Base-by-base conservation (phyloP, 1,140 invertebrate species). In the Drosophila arawakana region DNA sequence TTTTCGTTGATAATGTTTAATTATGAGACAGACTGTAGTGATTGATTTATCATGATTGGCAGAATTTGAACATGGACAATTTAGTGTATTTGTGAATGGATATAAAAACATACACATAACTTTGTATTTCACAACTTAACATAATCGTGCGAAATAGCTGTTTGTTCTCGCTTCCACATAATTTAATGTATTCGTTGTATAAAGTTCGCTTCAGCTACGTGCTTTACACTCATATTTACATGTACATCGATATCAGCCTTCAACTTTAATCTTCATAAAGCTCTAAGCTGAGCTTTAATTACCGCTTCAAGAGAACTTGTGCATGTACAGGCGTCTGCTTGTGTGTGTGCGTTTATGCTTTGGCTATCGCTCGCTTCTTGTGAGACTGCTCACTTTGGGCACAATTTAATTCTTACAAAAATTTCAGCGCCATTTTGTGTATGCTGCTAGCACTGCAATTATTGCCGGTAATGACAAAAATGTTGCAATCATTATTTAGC, bases 11-110 rank as follows among this genome's bases (percentile, higher is more conserved):
- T 43, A 60, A 46, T 72, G 52, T 39, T 2, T 68, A 60, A 73
- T 73, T 73, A 49, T 41, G 41, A 30, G 25, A 15, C 11, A 58
- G 58, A 54, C 35, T 15, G 18, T 30, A 25, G 15, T 72, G 61
- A 73, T 73, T 52, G 70, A 73, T 73, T 52, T 21, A 52, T 63
- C 9, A 34, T 63, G 49, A 63, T 35, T 41, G 25, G 18, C 21
- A 37, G 9, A 21, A 41, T 21, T 11, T 58, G 11, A 41, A 43
- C 10, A 10, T 21, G 18, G 18, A 21, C 18, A 41, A 10, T 41
- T 41, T 41, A 2, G 11, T 10, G 25, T 30, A 10, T 10, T 10
- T 1, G 30, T 18, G 10, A 49, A 25, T 25, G 13, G 30, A 18
- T 3, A 15, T 9, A 9, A 18, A 15, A 34, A 41, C 7, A 49